Evolutionary conservation across 2,797 vertebrate genomes (phyloP), one percentile per base, ranked within the genome.

Genomic region (Sternotherus odoratus): DNA sequence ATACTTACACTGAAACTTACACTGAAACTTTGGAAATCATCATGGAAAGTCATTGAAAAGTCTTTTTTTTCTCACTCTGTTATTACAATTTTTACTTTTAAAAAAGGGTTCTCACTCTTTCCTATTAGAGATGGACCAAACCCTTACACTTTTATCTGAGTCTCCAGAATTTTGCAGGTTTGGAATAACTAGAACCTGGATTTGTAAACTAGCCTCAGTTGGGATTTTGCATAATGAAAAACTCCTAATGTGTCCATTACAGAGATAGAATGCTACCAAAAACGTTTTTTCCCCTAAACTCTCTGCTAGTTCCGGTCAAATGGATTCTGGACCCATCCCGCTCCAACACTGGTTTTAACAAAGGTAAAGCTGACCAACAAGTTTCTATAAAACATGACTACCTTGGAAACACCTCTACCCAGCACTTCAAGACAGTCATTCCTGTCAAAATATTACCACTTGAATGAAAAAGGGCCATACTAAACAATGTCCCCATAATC

Each of bases 1-100:
- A 30, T 87, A 79, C 50, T 87, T 72, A 89, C 79, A 80, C 93
- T n/a, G n/a, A n/a, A n/a, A n/a, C n/a, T n/a, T n/a, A n/a, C 93
- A 87, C 12, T 13, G 60, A 91, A 91, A 79, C 72, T 77, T 48
- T 88, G 43, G 72, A 87, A 90, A 30, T 23, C 5, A 0, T 79
- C 6, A 9, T 66, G 8, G 53, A 83, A 94, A 26, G 43, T 77
- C 23, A 46, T 81, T 43, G 43, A 43, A 43, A 43, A 43, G 43
- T 43, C 43, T 7, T 60, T 60, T 56, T 24, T 57, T 57, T 30
- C 13, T 1, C 4, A 69, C 17, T 36, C 36, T 30, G 12, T 60
- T 39, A 69, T 69, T 69, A 66, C 63, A 36, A 11, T 36, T 36
- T 63, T 63, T 63, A 66, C n/a, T 66, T 66, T 21, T 21, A 10